A percentile compares a stretch with the other conserved stretches of the same genome.
Conservation (phyloP, 2,113 vertebrate genomes). For the Cervus canadensis region DNA sequence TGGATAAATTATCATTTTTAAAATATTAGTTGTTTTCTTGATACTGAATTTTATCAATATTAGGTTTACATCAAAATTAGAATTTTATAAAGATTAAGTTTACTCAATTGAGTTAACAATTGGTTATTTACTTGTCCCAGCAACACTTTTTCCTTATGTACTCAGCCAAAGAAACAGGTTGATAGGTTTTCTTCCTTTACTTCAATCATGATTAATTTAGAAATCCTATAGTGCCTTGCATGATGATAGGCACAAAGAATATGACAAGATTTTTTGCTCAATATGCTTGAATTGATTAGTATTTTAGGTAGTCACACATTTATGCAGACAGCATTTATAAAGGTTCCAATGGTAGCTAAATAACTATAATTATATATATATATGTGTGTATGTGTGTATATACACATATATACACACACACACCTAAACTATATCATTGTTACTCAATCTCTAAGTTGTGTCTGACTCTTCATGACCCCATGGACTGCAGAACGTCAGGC, state of each 20-base stretch:
- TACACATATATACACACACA: background rate
- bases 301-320: background rate
- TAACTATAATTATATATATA: accelerated
- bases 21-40: background rate
- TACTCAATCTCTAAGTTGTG: background rate
- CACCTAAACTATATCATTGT: background rate
- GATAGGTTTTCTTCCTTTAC: background rate
- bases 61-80: background rate
- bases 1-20: background rate
- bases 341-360: background rate
- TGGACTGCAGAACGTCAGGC: background rate
- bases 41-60: background rate
- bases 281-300: background rate
- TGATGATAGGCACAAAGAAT: background rate
- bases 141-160: background rate
- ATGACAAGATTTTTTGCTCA: background rate
- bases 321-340: background rate
- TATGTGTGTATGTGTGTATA: no score
- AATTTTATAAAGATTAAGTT: background rate
- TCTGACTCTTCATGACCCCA: background rate
- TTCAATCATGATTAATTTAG: background rate
- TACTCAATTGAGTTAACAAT: background rate
- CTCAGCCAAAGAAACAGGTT: background rate
- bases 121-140: background rate
- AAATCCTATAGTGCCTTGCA: background rate